Evolutionary conservation across 1,140 invertebrate genomes (phyloP), one percentile per base, ranked within the genome.

Genomic region (Drosophila bocqueti): DNA sequence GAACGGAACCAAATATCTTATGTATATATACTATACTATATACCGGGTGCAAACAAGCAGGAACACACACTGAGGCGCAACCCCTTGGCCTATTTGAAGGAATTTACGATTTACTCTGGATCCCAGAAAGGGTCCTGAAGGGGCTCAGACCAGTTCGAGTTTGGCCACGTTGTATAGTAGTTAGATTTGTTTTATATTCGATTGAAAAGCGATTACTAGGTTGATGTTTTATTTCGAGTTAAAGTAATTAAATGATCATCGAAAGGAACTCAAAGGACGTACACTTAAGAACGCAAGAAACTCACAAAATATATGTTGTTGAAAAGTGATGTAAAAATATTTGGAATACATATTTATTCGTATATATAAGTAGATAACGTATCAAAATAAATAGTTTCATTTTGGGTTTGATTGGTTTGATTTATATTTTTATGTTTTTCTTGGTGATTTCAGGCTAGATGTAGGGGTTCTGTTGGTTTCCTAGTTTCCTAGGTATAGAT

Each of bases 211-310:
- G 73, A 76, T 76, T 58, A 76, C 62, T 76, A 76, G 47, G 67
- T 79, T 71, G 66, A 75, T 68, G 74, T 75, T 61, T 61, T 86
- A 80, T 76, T 79, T 77, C 46, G 74, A 77, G 81, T 80, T 71
- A 36, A 54, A 78, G 59, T 81, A 57, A 73, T 38, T 43, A 62
- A 89, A 89, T 87, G 54, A 87, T 81, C 38, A 89, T 83, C 54
- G 66, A 71, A 89, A 87, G 63, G 52, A 87, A 87, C 84, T 87
- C 29, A 89, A 90, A 91, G 82, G 87, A 90, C 86, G 82, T 74
- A 91, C 87, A 91, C 83, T 90, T 76, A 91, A 82, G 34, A 82
- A 90, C 66, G 34, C 38, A 91, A 74, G 36, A 77, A 29, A 67
- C 68, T 61, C 74, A 91, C 64, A 80, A 87, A 91, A 77, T 78